Evolutionary conservation across 2,113 vertebrate species (phyloP).

Genomic region (Tetrao urogallus): DNA sequence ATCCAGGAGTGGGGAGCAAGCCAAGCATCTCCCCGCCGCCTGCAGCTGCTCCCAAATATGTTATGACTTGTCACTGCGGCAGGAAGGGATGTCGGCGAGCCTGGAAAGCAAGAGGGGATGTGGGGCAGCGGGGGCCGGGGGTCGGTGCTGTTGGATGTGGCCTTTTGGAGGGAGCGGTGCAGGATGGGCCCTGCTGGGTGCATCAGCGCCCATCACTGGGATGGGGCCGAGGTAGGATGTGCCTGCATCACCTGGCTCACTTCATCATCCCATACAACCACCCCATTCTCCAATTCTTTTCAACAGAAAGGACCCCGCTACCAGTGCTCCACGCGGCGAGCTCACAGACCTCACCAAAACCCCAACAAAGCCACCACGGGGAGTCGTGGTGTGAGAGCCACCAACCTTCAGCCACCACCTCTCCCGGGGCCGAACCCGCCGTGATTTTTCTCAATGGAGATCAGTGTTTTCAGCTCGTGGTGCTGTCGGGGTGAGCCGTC

Average conservation of each 20-base stretch:
- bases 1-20: constrained; percentile 55
- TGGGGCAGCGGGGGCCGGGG: background rate
- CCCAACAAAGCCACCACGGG: background rate
- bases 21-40: constrained; percentile 78
- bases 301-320: background rate
- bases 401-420: fast-evolving
- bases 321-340: fast-evolving
- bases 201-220: background rate
- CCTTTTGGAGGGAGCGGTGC: background rate
- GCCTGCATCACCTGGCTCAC: fast-evolving
- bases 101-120: background rate
- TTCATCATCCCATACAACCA: background rate
- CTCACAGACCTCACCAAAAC: background rate
- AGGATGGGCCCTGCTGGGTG: background rate
- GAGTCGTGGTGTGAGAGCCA: background rate
- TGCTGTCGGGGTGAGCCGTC: constrained; percentile 7
- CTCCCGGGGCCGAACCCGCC: fast-evolving
- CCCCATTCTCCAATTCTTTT: background rate
- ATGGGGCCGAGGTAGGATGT: background rate
- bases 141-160: background rate
- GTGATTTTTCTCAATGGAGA: constrained; percentile 45
- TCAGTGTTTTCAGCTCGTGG: constrained; percentile 41
- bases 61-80: constrained; percentile 86
- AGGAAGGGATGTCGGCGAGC: constrained; percentile 72
- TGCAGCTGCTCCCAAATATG: constrained; percentile 95